Percentiles rank a stretch among this genome's conserved stretches.
phyloP scores from a whole-genome alignment of 1,140 invertebrate genomes.

The Cydia strobilella region DNA sequence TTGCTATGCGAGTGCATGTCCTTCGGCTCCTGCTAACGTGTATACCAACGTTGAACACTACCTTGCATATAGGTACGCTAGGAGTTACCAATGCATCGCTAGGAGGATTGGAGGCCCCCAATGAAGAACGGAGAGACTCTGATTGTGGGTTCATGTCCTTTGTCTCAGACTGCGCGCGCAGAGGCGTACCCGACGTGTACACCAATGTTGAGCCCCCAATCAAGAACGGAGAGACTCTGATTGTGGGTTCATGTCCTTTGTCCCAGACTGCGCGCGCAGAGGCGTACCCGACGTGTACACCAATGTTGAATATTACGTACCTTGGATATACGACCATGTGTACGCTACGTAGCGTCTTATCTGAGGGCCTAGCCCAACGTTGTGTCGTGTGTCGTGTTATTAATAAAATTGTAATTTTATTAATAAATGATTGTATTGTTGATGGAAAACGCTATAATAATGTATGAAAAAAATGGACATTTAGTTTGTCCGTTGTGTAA shows the following conservation, averaged over 20 bases:
- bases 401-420: no score
- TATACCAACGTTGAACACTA: conserved; percentile 92
- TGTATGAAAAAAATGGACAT: no score
- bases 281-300: conserved; percentile 94
- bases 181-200: conserved; percentile 93
- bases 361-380: no score
- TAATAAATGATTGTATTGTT: no score
- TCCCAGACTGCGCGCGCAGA: conserved; percentile 91
- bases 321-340: conserved; percentile 87
- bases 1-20: no score
- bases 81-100: neutral
- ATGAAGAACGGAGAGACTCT: no score
- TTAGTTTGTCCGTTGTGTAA: no score
- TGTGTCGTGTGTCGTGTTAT: no score
- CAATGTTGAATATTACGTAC: conserved; percentile 89
- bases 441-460: no score
- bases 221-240: no score
- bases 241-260: conserved; percentile 83
- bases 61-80: conserved; percentile 85
- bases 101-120: neutral
- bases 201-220: conserved; percentile 81
- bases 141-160: conserved; percentile 81
- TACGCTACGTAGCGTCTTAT: conserved; percentile 57
- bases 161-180: conserved; percentile 92
- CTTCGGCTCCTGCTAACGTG: conserved; percentile 79